Evolutionary conservation across 1,140 invertebrate species (phyloP), one percentile per base, ranked within the genome.

Genomic region (Formica exsecta): DNA sequence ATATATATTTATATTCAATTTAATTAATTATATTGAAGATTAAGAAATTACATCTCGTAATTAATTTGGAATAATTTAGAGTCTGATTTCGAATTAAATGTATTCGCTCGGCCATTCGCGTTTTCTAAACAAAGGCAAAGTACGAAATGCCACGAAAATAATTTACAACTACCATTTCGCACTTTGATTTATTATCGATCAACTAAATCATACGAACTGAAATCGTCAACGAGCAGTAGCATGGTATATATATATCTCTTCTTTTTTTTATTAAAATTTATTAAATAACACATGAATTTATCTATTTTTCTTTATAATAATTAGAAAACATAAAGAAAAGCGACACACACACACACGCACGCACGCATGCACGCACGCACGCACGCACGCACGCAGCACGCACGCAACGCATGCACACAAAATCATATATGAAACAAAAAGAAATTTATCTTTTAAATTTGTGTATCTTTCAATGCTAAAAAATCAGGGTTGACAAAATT

Each of bases 191-290:
- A n/a, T 62, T 61, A 11, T 62, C 54, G 38, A 83, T 83, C 68
- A 38, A 61, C 38, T 81, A 81, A 70, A 29, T 81, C 25, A 13
- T 74, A 61, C n/a, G 19, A 73, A 73, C 25, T 62, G 16, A 74
- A 73, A 83, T 73, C 79, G 54, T 83, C 79, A 61, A 71, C 79
- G 79, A 83, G 77, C 65, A 70, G 79, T 61, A 32, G 65, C 54
- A 64, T 65, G n/a, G 25, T 44, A 25, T 71, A 11, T 41, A 54
- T 32, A 32, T 32, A 32, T 9, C n/a, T 25, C 9, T 25, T 70
- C 9, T 7, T 76, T 5, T 76, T 16, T 61, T 44, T n/a, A 36
- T n/a, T 32, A 11, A n/a, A 44, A 16, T 8, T 13, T 22, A 32
- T 66, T 38, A 65, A 22, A 66, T 25, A 51, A 11, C 19, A 44